Evolutionary conservation across 1,140 invertebrate species (phyloP).

Genomic region (Agrypnia vestita): DNA sequence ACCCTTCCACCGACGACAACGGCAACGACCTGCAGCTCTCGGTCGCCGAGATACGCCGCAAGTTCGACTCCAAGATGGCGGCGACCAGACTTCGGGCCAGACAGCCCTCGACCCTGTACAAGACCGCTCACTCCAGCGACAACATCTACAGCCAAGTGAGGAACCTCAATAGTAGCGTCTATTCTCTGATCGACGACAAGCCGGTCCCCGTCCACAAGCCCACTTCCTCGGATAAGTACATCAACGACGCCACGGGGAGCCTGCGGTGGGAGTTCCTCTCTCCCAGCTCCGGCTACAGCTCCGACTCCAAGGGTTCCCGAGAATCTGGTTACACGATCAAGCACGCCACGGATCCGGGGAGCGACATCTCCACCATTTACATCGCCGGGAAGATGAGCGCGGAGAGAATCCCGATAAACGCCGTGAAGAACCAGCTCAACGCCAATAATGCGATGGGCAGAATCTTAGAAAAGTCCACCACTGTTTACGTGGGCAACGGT

Average conservation of each 20-base stretch:
- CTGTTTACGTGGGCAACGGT: conserved; percentile 70
- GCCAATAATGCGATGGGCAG: conserved; percentile 71
- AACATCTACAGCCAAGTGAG: conserved; percentile 69
- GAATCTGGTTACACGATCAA: conserved; percentile 64
- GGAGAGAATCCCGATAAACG: conserved; percentile 48
- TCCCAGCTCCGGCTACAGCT: conserved; percentile 66
- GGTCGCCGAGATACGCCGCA: conserved; percentile 73
- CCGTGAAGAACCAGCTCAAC: conserved; percentile 66
- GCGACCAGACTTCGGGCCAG: conserved; percentile 69
- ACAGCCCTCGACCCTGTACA: conserved; percentile 64
- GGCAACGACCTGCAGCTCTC: conserved; percentile 72
- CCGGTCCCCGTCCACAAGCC: conserved; percentile 70
- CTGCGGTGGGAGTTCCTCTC: conserved; percentile 67
- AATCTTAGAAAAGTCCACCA: conserved; percentile 71
- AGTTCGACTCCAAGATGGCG: conserved; percentile 72
- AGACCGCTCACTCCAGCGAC: conserved; percentile 64
- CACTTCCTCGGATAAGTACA: conserved; percentile 66
- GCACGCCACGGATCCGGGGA: conserved; percentile 68
- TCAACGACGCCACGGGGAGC: conserved; percentile 59
- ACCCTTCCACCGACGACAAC: conserved; percentile 68
- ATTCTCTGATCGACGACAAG: conserved; percentile 64
- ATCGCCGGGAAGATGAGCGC: conserved; percentile 50
- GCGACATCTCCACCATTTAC: conserved; percentile 63
- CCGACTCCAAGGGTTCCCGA: conserved; percentile 67
- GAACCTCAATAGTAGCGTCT: conserved; percentile 61